Percentiles rank a stretch among this genome's conserved stretches.
Evolutionary conservation across 2,113 vertebrate species (phyloP).

Genomic region (Brienomyrus longianalis): DNA sequence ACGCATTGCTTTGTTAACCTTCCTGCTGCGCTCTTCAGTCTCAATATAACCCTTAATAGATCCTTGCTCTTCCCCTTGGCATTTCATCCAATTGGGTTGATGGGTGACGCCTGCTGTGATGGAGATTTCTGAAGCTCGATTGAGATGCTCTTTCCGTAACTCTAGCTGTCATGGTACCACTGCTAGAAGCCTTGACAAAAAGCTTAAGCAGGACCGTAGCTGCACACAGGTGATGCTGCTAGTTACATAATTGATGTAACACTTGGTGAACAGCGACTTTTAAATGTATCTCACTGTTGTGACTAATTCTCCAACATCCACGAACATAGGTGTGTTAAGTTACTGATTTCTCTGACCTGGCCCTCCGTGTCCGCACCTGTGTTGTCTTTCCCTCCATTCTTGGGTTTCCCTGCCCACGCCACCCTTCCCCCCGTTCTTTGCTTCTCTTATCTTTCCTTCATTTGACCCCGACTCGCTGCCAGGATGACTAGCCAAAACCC

Average conservation of each 20-base stretch:
- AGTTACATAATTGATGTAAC: background rate
- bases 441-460: background rate
- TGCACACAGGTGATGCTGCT: background rate
- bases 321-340: background rate
- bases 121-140: background rate
- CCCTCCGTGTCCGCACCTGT: background rate
- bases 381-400: background rate
- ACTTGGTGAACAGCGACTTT: background rate
- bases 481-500: constrained; percentile 57
- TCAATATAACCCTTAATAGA: background rate
- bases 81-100: too few species aligned
- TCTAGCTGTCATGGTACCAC: background rate
- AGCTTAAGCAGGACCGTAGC: background rate
- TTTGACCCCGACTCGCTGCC: background rate
- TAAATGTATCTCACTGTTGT: background rate
- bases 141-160: background rate
- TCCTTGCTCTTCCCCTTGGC: background rate
- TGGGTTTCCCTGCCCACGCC: background rate
- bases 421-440: background rate
- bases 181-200: background rate
- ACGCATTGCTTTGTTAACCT: background rate
- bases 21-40: background rate
- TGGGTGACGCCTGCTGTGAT: background rate
- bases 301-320: background rate
- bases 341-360: background rate